phyloP scores from a whole-genome alignment of 1,140 invertebrate species.

The Mercenaria mercenaria region DNA sequence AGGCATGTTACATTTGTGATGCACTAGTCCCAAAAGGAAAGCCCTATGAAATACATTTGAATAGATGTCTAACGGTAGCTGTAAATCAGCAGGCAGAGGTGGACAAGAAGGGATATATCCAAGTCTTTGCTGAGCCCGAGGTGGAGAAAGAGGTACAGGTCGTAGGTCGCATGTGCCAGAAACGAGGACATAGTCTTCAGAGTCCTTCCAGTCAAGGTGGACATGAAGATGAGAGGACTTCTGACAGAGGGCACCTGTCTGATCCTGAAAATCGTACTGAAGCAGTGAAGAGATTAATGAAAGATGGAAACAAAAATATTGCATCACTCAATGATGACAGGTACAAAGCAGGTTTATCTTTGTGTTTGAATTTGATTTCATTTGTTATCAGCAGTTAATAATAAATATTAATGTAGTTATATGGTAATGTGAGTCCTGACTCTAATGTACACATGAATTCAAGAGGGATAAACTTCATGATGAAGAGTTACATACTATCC shows the following conservation, averaged over 20 bases:
- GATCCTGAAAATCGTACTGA: too few relatives aligned
- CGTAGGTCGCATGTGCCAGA: background rate
- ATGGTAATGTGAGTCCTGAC: too few relatives aligned
- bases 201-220: too few relatives aligned
- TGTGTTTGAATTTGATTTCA: background rate
- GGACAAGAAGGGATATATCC: slow-evolving; percentile 33
- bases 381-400: too few relatives aligned
- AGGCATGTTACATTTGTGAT: slow-evolving; percentile 45
- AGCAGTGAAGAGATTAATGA: too few relatives aligned
- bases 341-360: slow-evolving; percentile 35
- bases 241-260: too few relatives aligned
- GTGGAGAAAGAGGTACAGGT: background rate
- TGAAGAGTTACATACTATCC: too few relatives aligned
- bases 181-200: background rate
- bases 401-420: too few relatives aligned
- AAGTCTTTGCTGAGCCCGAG: background rate
- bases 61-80: slow-evolving; percentile 2
- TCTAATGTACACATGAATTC: too few relatives aligned
- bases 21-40: background rate
- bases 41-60: slow-evolving; percentile 2
- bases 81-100: slow-evolving; percentile 38
- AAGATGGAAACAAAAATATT: too few relatives aligned
- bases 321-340: background rate
- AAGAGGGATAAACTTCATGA: too few relatives aligned
- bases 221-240: too few relatives aligned